Evolutionary conservation across 2,888 invertebrate genomes (phyloP).

Genomic region (Limnephilus lunatus): DNA sequence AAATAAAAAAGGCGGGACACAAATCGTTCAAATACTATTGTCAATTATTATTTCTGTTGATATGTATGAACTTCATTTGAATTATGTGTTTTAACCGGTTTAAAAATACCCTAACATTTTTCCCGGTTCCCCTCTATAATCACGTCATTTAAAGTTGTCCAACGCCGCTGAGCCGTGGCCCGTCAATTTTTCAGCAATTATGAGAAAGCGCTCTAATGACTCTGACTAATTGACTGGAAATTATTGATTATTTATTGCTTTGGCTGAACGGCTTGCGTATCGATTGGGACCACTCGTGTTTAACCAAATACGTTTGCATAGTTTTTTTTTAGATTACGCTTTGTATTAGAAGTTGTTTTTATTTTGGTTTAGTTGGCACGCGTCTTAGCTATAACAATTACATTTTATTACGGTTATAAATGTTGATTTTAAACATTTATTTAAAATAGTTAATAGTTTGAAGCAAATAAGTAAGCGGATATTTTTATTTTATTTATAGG

Average conservation of each 20-base stretch:
- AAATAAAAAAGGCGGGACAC: not conserved
- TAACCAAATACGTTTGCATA: not conserved
- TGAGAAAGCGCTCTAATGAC: not conserved
- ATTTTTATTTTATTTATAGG: too few relatives aligned
- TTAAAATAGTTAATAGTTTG: too few relatives aligned
- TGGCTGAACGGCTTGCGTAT: not conserved
- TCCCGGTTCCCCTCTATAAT: not conserved
- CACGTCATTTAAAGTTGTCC: not conserved
- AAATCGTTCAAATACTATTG: not conserved
- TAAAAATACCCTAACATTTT: not conserved
- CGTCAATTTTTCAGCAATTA: slow-evolving; percentile 2
- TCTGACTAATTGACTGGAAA: not conserved
- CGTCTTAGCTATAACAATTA: too few relatives aligned
- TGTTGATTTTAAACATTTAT: too few relatives aligned
- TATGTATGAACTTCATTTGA: not conserved
- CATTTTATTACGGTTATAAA: too few relatives aligned
- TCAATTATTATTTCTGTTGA: not conserved
- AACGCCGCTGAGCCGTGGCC: not conserved
- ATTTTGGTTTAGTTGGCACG: not conserved
- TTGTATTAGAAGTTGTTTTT: not conserved
- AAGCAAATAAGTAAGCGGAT: too few relatives aligned
- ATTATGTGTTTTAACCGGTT: not conserved
- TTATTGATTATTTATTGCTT: not conserved
- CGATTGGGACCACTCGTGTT: not conserved
- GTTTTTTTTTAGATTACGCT: not conserved